Conservation (phyloP, 2,888 invertebrate species). For the Drosophila affinis region DNA sequence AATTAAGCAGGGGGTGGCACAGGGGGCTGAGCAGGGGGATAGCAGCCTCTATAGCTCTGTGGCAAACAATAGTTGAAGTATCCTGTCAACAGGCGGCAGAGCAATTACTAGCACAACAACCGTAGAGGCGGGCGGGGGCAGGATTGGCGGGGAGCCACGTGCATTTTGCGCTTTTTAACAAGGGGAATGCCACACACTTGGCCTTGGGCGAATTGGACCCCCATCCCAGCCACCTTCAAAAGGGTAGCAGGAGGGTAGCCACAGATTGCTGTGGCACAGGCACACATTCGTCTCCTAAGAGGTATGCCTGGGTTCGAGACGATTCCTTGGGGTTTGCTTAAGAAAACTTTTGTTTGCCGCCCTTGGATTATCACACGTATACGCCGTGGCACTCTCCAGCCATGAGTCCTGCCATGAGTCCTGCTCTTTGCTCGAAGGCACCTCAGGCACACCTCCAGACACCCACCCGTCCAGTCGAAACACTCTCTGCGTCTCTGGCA, state of each 20-base stretch:
- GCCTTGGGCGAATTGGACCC: constrained; percentile 68
- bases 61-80: constrained; percentile 82
- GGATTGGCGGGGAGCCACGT: constrained; percentile 55
- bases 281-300: not conserved
- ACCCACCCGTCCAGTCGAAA: constrained; percentile 39
- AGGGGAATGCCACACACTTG: constrained; percentile 63
- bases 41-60: constrained; percentile 3
- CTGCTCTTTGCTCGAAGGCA: constrained; percentile 40
- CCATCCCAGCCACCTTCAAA: constrained; percentile 16
- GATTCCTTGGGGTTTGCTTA: constrained; percentile 2
- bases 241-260: constrained; percentile 7
- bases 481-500: constrained; percentile 18
- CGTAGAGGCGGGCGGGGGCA: not conserved
- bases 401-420: constrained; percentile 6
- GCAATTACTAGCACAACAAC: constrained; percentile 55
- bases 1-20: constrained; percentile 71
- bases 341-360: constrained; percentile 66
- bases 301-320: not conserved
- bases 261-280: no score
- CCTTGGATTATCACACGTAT: constrained; percentile 68
- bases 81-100: constrained; percentile 80
- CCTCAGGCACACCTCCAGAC: constrained; percentile 72
- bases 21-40: constrained; percentile 9
- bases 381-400: constrained; percentile 8
- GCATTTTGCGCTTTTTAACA: constrained; percentile 75